A percentile compares a stretch with the other conserved stretches of the same genome.
Evolutionary conservation across 2,888 invertebrate species (phyloP).

Genomic region (Unio pictorum): DNA sequence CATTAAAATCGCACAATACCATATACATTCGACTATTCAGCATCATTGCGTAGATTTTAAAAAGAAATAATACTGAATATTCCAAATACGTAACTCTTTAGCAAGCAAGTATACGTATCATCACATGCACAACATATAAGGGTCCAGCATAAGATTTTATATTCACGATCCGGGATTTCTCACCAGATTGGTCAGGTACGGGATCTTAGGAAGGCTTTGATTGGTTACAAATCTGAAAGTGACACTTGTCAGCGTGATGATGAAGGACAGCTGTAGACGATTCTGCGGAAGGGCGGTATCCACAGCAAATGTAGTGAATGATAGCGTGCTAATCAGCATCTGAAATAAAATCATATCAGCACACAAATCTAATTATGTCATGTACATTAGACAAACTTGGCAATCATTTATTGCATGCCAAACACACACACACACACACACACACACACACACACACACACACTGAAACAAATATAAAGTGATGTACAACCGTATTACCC

Average conservation of each 20-base stretch:
- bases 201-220: constrained; percentile 69
- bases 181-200: constrained; percentile 68
- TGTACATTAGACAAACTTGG: too few relatives aligned
- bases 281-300: constrained; percentile 59
- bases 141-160: too few relatives aligned
- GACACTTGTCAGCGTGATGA: constrained; percentile 66
- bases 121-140: too few relatives aligned
- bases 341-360: constrained; percentile 27
- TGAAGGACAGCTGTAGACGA: constrained; percentile 67
- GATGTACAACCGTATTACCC: too few relatives aligned
- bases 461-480: too few relatives aligned
- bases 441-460: too few relatives aligned
- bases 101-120: too few relatives aligned
- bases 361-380: too few relatives aligned
- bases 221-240: constrained; percentile 70
- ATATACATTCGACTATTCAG: too few relatives aligned
- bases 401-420: too few relatives aligned
- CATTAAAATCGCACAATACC: not conserved
- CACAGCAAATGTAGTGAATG: constrained; percentile 67
- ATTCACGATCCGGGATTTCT: constrained; percentile 16
- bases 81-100: too few relatives aligned
- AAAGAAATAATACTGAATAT: not conserved
- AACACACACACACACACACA: too few relatives aligned
- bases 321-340: constrained; percentile 65
- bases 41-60: not conserved